Evolutionary conservation across 2,888 invertebrate species (phyloP), one percentile per base, ranked within the genome.

Genomic region (Busseola fusca): DNA sequence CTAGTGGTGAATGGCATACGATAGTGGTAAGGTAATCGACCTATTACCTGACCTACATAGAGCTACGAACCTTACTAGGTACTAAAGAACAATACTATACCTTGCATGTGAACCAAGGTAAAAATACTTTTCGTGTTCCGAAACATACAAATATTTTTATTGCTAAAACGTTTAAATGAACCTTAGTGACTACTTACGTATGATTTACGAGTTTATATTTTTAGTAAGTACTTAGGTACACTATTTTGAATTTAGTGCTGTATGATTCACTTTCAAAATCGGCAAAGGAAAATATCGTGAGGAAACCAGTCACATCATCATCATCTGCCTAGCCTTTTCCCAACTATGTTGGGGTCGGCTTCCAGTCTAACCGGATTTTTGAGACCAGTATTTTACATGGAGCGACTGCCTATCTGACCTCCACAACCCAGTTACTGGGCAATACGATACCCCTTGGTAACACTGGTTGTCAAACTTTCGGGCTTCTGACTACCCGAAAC

Each of bases 11-110:
- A 78, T 80, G 80, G 72, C 77, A 73, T 78, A 84, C 81, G 83
- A 78, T 83, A 81, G 73, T 76, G 72, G 69, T 79, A 78, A 86
- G 89, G 90, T 89, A 89, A 87, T 87, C 89, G 90, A 90, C 90
- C 90, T 87, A 83, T 77, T 82, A 83, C 81, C 40, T 79, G 79
- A 84, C 82, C 83, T 81, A 83, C 76, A 69, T 75, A 52, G 63
- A 74, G 75, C 66, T 78, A 69, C 63, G 63, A 76, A 69, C 64
- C 71, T 60, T 63, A 63, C 62, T 69, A 73, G 52, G 25, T 64
- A 69, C 25, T 25, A 30, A 64, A 56, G 54, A 57, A 70, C 56
- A 66, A 66, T 66, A 62, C 30, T 34, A 16, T 59, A 42, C 60
- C 45, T 69, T 62, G 69, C 69, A 69, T 66, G 65, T 57, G 21